Conservation (phyloP, 1,140 invertebrate genomes). For the Amphibalanus amphitrite region DNA sequence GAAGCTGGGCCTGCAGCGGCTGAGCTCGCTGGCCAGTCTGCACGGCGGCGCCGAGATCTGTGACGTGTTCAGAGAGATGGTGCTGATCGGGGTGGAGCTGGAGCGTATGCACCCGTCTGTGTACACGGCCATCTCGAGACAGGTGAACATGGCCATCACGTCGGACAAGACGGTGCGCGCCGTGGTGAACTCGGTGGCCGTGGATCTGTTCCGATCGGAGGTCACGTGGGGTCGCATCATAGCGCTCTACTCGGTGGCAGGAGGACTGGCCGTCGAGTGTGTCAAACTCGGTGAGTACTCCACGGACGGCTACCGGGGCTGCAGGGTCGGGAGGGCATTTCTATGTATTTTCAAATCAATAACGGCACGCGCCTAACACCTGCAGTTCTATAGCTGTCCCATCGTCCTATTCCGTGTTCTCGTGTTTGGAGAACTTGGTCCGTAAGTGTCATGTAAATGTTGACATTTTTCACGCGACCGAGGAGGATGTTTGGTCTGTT, state of each 20-base stretch:
- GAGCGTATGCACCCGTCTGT: constrained; percentile 46
- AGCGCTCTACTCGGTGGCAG: constrained; percentile 45
- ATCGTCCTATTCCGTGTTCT: too few relatives aligned
- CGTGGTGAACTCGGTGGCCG: constrained; percentile 37
- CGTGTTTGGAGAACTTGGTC: too few relatives aligned
- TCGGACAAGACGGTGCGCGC: constrained; percentile 35
- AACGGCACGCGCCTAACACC: too few relatives aligned
- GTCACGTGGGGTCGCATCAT: constrained; percentile 49
- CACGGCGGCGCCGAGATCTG: constrained; percentile 28
- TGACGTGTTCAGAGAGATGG: constrained; percentile 40
- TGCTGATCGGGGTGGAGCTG: constrained; percentile 38
- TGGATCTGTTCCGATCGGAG: constrained; percentile 36
- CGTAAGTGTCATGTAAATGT: too few relatives aligned
- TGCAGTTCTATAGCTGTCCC: too few relatives aligned
- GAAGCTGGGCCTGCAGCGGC: constrained; percentile 46
- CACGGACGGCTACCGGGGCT: too few relatives aligned
- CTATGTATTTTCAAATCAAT: too few relatives aligned
- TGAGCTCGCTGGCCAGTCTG: constrained; percentile 39
- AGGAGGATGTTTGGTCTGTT: too few relatives aligned
- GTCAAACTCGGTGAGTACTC: constrained; percentile 24
- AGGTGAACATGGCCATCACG: constrained; percentile 29
- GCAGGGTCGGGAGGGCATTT: too few relatives aligned
- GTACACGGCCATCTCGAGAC: constrained; percentile 38
- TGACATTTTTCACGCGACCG: too few relatives aligned
- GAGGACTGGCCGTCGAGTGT: constrained; percentile 48